Evolutionary conservation across 2,113 vertebrate genomes (phyloP), one percentile per base, ranked within the genome.

Genomic region (Triplophysa tibetana): DNA sequence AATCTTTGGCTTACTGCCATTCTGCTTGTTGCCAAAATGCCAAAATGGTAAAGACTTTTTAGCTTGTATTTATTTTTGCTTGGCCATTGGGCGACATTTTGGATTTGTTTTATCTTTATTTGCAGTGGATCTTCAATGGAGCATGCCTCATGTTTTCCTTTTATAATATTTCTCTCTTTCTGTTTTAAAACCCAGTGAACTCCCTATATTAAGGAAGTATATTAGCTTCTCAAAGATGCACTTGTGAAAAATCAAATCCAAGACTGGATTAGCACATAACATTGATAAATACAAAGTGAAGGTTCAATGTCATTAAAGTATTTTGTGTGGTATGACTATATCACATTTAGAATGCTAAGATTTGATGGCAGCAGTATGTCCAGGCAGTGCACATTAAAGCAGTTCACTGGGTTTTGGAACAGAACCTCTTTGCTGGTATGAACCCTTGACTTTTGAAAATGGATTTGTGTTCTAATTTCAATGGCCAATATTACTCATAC

Each of bases 71-170:
- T 58, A n/a, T 58, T 58, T 58, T 38, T 70, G 23, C 23, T 73
- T 84, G 76, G 72, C 82, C 64, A 84, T 67, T 70, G 67, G 81
- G 19, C 75, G 60, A 64, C 74, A 83, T 75, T 80, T 84, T 58
- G 74, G 80, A 56, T 54, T 69, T 63, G 60, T 23, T 16, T 13
- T 56, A 2, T 56, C 65, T 73, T 50, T 29, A 45, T 70, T 29
- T 45, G 29, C 61, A 64, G 8, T 33, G 45, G 21, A 29, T 70
- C 54, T 58, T 70, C 58, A 43, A 21, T 29, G 56, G n/a, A 70
- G 77, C 67, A 72, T 72, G 43, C 33, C 26, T 76, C 33, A 21
- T 23, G 14, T 43, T 33, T 61, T 11, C 10, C 33, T 8, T 60
- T 10, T 56, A 48, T 60, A 82, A 72, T 56, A 58, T 58, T 58